Evolutionary conservation across 2,797 vertebrate species (phyloP), one percentile per base, ranked within the genome.

Genomic region (Hoplostethus atlanticus): DNA sequence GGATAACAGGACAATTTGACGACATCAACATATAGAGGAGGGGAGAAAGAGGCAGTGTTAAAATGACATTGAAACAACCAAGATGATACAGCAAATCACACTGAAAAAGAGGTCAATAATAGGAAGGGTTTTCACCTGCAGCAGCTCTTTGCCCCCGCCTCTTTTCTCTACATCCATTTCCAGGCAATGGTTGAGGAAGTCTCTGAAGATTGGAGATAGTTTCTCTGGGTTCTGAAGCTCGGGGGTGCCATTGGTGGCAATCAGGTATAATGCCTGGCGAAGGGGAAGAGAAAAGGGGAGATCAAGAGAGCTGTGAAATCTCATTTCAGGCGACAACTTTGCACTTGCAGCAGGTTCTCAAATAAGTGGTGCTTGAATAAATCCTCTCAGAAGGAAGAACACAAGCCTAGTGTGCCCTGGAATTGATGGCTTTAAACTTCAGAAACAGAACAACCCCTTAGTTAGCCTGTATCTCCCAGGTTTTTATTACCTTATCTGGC

Each of bases 81-180:
- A 50, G 4, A 9, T 47, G 30, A 52, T 13, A 47, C 21, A 25
- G 21, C 13, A 55, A 0, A 1, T 59, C 38, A 30, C 17, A 64
- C 0, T 31, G 0, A 21, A 51, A 40, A 30, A 40, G 8, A 13
- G 40, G 64, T 30, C 44, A 8, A 57, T 2, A 36, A 42, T 0
- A 53, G 10, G 11, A 73, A 42, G 30, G 1, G 6, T 42, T 38
- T 13, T 83, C 75, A 99, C 98, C 97, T 98, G 97, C 89, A 99
- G 92, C 65, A 99, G 90, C 80, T 99, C 97, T 94, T 97, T 99
- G 88, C 97, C 97, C 79, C 97, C 97, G 13, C 97, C 96, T 87
- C 98, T 94, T 90, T 98, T 99, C 88, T 99, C 97, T 31, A 99
- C 97, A 77, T 99, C 98, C 98, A 99, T 99, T 88, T 99, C 98